These are phyloP conservation scores for Calypte anna DNA, from an alignment of 2,113 vertebrate genomes.

Conservation along the genomic window DNA sequence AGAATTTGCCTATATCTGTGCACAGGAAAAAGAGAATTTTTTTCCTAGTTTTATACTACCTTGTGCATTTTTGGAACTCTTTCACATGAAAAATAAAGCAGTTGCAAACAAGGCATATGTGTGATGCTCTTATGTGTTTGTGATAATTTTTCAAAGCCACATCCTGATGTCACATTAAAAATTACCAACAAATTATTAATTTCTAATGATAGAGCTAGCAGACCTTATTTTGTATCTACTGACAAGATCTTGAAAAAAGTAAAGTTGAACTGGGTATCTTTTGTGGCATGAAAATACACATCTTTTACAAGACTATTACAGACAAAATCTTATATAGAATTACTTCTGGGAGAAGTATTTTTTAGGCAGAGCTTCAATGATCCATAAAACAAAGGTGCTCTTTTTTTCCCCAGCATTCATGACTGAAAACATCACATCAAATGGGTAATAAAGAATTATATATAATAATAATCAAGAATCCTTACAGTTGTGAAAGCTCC, in stretches of 20 bases:
- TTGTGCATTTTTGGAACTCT: neutral
- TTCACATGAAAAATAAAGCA: neutral
- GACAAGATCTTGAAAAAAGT: neutral
- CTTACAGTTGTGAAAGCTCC: slow-evolving; percentile 96
- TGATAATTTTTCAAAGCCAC: neutral
- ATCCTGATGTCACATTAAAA: neutral
- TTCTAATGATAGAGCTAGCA: neutral
- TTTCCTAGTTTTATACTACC: neutral
- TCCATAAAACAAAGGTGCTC: neutral
- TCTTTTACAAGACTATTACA: neutral
- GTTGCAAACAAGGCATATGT: neutral
- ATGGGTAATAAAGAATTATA: neutral
- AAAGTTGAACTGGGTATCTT: neutral
- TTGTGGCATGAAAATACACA: neutral
- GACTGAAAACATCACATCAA: neutral
- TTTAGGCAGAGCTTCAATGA: neutral
- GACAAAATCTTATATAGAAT: neutral
- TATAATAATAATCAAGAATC: neutral
- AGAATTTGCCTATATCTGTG: neutral
- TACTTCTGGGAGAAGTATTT: neutral
- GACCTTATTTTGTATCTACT: neutral
- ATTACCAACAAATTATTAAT: neutral
- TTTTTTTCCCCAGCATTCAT: neutral
- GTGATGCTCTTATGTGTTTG: neutral
- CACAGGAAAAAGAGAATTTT: neutral